These are phyloP conservation scores for Epinotia brunnichana DNA, from an alignment of 2,888 invertebrate genomes.

Conservation along the genomic window DNA sequence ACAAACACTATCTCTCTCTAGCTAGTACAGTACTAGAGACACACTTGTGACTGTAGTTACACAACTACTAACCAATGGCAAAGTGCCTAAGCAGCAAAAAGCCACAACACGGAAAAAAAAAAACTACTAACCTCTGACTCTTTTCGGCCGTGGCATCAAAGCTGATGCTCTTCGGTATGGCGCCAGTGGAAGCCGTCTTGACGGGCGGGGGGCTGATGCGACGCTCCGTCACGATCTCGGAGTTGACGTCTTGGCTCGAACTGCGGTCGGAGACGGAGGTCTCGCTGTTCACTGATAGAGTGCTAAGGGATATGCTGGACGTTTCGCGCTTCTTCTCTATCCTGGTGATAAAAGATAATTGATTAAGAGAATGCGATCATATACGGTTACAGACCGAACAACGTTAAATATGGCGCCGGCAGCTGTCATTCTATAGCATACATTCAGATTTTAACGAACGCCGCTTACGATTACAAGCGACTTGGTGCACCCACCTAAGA, in stretches of 20 bases:
- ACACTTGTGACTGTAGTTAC: too few species aligned
- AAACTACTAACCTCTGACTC: conserved; percentile 82
- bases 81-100: too few species aligned
- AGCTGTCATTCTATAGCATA: too few species aligned
- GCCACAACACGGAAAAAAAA: too few species aligned
- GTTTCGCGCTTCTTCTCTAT: conserved; percentile 70
- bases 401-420: too few species aligned
- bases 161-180: conserved; percentile 95
- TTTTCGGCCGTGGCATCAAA: conserved; percentile 95
- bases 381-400: too few species aligned
- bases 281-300: conserved; percentile 76
- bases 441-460: too few species aligned
- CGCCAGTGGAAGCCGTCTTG: conserved; percentile 87
- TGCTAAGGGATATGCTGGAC: conserved; percentile 73
- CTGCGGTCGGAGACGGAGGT: conserved; percentile 77
- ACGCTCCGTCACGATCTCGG: conserved; percentile 76
- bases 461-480: too few species aligned
- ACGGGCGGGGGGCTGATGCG: conserved; percentile 72
- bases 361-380: too few species aligned
- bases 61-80: conserved; percentile 65
- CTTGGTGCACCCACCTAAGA: too few species aligned
- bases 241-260: conserved; percentile 79
- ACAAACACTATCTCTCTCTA: too few species aligned
- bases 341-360: conserved; percentile 52
- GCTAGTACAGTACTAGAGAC: too few species aligned